Evolutionary conservation across 2,797 vertebrate genomes (phyloP).

Genomic region (Enteromius argenteus): DNA sequence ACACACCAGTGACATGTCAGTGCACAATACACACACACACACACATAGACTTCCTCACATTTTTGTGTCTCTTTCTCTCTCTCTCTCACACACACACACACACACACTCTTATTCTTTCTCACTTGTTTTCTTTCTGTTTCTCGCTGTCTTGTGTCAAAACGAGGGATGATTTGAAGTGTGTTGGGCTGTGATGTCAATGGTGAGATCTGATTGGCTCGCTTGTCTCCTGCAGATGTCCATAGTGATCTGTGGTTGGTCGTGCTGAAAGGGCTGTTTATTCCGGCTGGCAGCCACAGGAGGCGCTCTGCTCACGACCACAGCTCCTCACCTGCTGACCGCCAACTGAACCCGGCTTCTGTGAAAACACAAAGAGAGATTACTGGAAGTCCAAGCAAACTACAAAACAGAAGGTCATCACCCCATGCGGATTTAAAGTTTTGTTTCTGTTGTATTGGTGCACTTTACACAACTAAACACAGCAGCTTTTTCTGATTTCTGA

Average conservation of each 20-base stretch:
- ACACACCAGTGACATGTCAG: conserved; percentile 4
- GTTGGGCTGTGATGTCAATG: conserved; percentile 28
- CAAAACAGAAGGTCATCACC: conserved; percentile 26
- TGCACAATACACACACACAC: background rate
- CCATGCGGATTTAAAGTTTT: background rate
- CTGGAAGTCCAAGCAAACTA: conserved; percentile 42
- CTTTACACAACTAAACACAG: background rate
- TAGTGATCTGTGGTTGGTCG: conserved; percentile 42
- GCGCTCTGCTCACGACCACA: conserved; percentile 68
- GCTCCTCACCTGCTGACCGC: conserved; percentile 57
- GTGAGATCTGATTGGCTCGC: conserved; percentile 59
- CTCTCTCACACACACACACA: conserved; percentile 10
- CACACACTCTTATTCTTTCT: background rate
- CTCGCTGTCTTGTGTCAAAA: conserved; percentile 23
- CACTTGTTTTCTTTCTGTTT: background rate
- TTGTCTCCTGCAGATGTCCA: conserved; percentile 51
- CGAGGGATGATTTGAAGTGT: conserved; percentile 42
- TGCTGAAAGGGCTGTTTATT: conserved; percentile 31
- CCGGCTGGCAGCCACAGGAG: conserved; percentile 75
- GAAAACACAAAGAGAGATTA: conserved; percentile 59
- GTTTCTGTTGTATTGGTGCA: background rate
- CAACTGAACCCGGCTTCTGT: conserved; percentile 69
- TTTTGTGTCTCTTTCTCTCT: background rate
- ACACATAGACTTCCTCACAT: background rate
- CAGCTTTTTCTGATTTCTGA: background rate